Evolutionary conservation across 1,140 invertebrate species (phyloP).

Genomic region (Drosophila teissieri): DNA sequence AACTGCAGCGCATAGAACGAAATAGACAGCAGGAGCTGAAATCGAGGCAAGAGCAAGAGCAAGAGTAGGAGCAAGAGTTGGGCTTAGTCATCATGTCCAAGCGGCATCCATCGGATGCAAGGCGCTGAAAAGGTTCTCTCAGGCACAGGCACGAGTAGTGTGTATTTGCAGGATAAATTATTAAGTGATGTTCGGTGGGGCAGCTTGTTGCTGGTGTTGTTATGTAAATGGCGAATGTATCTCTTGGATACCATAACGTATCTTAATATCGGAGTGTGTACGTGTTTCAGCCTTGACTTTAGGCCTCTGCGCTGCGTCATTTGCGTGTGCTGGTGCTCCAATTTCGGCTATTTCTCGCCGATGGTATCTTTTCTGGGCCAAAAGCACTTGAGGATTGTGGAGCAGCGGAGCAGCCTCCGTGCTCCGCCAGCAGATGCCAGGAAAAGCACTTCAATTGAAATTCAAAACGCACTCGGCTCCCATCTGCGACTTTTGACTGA

Average conservation of each 20-base stretch:
- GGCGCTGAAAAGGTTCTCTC: slow-evolving; percentile 25
- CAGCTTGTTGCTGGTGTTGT: slow-evolving; percentile 67
- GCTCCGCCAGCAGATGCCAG: slow-evolving; percentile 36
- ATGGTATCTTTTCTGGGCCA: slow-evolving; percentile 16
- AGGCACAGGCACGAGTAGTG: slow-evolving; percentile 8
- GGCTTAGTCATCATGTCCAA: slow-evolving; percentile 69
- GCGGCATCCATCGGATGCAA: slow-evolving; percentile 44
- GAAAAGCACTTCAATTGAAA: slow-evolving; percentile 62
- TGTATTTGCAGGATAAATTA: slow-evolving; percentile 42
- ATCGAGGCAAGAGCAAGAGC: slow-evolving; percentile 10
- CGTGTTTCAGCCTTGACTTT: slow-evolving; percentile 65
- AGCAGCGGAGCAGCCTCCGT: slow-evolving; percentile 34
- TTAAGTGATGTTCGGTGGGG: slow-evolving; percentile 29
- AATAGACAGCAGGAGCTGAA: slow-evolving; percentile 16
- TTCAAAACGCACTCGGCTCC: slow-evolving; percentile 69
- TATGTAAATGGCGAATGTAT: slow-evolving; percentile 77
- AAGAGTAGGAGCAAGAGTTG: slow-evolving; percentile 15
- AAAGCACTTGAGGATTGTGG: slow-evolving; percentile 58
- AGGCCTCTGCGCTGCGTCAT: slow-evolving; percentile 67
- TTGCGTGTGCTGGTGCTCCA: slow-evolving; percentile 62
- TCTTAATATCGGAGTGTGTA: slow-evolving; percentile 46
- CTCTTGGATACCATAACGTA: slow-evolving; percentile 68
- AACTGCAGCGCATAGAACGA: slow-evolving; percentile 68
- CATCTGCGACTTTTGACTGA: slow-evolving; percentile 70
- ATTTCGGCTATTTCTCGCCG: slow-evolving; percentile 48